phyloP scores from a whole-genome alignment of 2,113 vertebrate genomes.

The Polyodon spathula region DNA sequence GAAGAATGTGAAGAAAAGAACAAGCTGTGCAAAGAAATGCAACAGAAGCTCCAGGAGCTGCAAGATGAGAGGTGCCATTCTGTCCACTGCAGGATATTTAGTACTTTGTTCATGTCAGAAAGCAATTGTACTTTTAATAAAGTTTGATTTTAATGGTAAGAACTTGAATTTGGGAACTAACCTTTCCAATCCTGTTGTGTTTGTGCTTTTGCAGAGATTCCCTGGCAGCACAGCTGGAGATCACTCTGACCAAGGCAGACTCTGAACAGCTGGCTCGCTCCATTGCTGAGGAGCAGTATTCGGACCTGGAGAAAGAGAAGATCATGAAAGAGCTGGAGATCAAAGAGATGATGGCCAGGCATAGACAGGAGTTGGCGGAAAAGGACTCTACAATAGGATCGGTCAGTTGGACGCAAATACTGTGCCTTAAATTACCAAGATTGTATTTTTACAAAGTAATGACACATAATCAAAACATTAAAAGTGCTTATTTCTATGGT shows the following conservation, averaged over 20 bases:
- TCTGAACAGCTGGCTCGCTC: slow-evolving; percentile 94
- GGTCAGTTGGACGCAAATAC: slow-evolving; percentile 52
- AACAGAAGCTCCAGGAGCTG: slow-evolving; percentile 84
- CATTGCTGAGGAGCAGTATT: slow-evolving; percentile 96
- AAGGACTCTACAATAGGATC: slow-evolving; percentile 88
- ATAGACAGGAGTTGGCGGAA: slow-evolving; percentile 85
- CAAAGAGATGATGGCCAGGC: slow-evolving; percentile 97
- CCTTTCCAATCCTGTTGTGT: not conserved
- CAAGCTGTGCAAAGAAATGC: slow-evolving; percentile 87
- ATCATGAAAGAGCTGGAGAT: slow-evolving; percentile 98
- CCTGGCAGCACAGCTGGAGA: slow-evolving; percentile 90
- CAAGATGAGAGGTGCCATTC: slow-evolving; percentile 82
- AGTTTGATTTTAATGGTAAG: no score
- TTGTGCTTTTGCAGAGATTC: slow-evolving; percentile 69
- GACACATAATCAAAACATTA: no score
- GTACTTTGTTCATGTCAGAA: not conserved
- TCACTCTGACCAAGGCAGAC: slow-evolving; percentile 93
- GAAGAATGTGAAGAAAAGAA: slow-evolving; percentile 94
- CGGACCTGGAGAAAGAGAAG: slow-evolving; percentile 96
- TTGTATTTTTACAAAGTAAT: no score
- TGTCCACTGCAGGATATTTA: not conserved
- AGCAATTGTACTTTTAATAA: not conserved
- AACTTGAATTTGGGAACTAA: no score
- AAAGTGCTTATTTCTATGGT: no score
- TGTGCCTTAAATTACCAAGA: not conserved